phyloP scores from a whole-genome alignment of 2,888 invertebrate genomes.

The Ashinkailepas kermadecensis region DNA sequence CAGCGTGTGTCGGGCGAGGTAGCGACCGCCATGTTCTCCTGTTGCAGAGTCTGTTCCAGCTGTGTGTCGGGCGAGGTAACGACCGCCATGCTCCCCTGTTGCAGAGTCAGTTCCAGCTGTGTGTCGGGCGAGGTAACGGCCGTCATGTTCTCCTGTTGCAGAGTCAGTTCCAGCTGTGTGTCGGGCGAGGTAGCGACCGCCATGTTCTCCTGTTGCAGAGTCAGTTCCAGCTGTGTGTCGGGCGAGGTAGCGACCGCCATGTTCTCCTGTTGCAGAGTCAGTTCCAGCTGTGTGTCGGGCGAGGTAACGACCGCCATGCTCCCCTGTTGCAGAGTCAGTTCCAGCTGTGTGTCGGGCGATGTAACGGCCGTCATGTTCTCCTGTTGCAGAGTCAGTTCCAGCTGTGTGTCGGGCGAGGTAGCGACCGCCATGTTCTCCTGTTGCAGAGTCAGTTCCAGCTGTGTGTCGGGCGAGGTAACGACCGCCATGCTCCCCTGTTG shows the following conservation, averaged over 20 bases:
- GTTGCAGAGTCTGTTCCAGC: constrained; percentile 94
- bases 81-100: too few relatives aligned
- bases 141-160: constrained; percentile 48
- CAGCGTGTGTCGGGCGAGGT: background rate
- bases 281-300: constrained; percentile 99
- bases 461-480: background rate
- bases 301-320: constrained; percentile 22
- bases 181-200: constrained; percentile 55
- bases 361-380: constrained; percentile 32
- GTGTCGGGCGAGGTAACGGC: background rate
- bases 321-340: too few relatives aligned
- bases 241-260: background rate
- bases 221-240: background rate
- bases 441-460: too few relatives aligned
- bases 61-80: constrained; percentile 80
- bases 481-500: constrained; percentile 40
- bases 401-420: constrained; percentile 86
- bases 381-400: constrained; percentile 90
- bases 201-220: too few relatives aligned
- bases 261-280: constrained; percentile 70
- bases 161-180: constrained; percentile 99
- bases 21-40: constrained; percentile 34
- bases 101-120: background rate
- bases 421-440: too few relatives aligned
- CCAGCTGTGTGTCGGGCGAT: background rate